Conservation (phyloP, 2,888 invertebrate species). For the Vesta saturnalis region DNA sequence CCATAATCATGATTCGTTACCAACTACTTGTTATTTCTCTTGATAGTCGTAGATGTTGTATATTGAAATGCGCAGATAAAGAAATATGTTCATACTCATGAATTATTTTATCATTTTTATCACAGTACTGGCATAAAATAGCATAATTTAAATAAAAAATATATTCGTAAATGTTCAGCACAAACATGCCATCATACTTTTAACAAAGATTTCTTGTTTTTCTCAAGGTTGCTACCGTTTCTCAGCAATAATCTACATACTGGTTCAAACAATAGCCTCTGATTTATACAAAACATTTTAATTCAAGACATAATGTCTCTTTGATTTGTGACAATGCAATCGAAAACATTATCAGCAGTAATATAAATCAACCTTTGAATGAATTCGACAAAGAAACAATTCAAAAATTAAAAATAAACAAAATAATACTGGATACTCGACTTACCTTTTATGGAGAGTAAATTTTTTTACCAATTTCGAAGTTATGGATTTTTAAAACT, state of each 20-base stretch:
- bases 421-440: constrained; percentile 29
- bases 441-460: constrained; percentile 31
- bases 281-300: constrained; percentile 62
- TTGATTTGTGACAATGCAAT: constrained; percentile 62
- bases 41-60: too few relatives aligned
- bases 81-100: too few relatives aligned
- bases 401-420: constrained; percentile 44
- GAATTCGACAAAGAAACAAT: constrained; percentile 43
- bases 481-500: not conserved
- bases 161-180: not conserved
- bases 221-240: constrained; percentile 25
- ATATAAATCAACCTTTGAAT: constrained; percentile 57
- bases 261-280: constrained; percentile 61
- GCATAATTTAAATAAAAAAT: not conserved
- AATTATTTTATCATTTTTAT: too few relatives aligned
- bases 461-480: not conserved
- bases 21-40: too few relatives aligned
- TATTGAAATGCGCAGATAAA: too few relatives aligned
- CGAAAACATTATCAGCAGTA: constrained; percentile 60
- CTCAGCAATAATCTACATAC: constrained; percentile 58
- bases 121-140: not conserved
- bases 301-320: constrained; percentile 62
- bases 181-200: not conserved
- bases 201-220: constrained; percentile 11
- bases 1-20: too few relatives aligned